Conservation (phyloP, 2,113 vertebrate genomes). For the Loxodonta africana region DNA sequence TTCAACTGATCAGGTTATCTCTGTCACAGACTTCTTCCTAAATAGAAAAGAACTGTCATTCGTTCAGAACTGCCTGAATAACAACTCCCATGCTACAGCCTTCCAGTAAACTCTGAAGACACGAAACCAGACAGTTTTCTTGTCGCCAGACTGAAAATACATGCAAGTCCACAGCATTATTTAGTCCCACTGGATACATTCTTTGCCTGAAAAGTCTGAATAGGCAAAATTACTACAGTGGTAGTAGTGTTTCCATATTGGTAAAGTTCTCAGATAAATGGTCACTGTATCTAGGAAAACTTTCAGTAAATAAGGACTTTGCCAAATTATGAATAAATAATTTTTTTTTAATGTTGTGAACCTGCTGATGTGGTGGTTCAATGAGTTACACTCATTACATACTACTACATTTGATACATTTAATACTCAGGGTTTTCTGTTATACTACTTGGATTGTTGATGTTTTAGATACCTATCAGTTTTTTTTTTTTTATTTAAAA, state of each 20-base stretch:
- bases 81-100: neutral
- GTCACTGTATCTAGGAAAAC: neutral
- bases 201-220: slow-evolving; percentile 12
- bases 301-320: neutral
- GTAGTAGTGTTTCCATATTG: neutral
- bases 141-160: neutral
- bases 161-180: neutral
- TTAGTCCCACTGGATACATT: neutral
- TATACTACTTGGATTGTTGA: neutral
- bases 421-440: neutral
- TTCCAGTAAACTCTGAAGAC: neutral
- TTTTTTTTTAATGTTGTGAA: neutral
- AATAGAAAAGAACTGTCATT: neutral
- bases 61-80: slow-evolving; percentile 48
- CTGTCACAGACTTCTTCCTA: neutral
- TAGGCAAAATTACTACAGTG: neutral
- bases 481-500: neutral
- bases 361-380: neutral
- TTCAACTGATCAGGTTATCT: slow-evolving; percentile 30
- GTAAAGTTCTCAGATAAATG: neutral
- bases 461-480: neutral
- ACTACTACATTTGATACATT: neutral
- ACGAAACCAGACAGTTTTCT: neutral
- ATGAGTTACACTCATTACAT: neutral
- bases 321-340: neutral